Evolutionary conservation across 2,797 vertebrate species (phyloP).

Genomic region (Eupleurogrammus muticus): DNA sequence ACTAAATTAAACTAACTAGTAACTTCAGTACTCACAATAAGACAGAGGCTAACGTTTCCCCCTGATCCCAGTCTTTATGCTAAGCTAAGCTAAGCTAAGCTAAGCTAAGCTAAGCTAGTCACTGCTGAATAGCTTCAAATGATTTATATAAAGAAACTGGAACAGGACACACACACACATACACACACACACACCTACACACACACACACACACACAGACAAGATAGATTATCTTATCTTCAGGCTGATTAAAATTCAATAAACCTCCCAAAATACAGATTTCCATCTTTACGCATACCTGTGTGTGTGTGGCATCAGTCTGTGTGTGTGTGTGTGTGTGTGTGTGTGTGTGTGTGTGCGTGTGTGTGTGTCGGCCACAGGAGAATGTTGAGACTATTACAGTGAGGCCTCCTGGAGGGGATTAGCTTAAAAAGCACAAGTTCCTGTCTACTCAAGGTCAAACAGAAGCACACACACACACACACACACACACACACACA

Average conservation of each 20-base stretch:
- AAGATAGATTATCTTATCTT: conserved; percentile 45
- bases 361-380: conserved; percentile 30
- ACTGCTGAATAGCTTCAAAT: no score
- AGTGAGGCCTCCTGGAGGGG: conserved; percentile 55
- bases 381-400: conserved; percentile 37
- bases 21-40: no score
- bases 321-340: neutral
- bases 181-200: neutral
- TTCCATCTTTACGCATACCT: conserved; percentile 22
- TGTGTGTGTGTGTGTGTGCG: conserved; percentile 11
- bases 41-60: no score
- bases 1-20: no score
- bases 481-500: conserved; percentile 26
- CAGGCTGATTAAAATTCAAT: conserved; percentile 46
- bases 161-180: neutral
- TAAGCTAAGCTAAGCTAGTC: no score
- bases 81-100: no score
- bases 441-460: conserved; percentile 75
- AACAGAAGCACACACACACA: conserved; percentile 44
- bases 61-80: no score
- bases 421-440: conserved; percentile 66
- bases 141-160: no score
- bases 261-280: conserved; percentile 46
- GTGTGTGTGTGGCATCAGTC: conserved; percentile 12
- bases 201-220: conserved; percentile 18